A percentile compares a stretch with the other conserved stretches of the same genome.
Evolutionary conservation across 1,140 invertebrate genomes (phyloP).

Genomic region (Bradysia coprophila): DNA sequence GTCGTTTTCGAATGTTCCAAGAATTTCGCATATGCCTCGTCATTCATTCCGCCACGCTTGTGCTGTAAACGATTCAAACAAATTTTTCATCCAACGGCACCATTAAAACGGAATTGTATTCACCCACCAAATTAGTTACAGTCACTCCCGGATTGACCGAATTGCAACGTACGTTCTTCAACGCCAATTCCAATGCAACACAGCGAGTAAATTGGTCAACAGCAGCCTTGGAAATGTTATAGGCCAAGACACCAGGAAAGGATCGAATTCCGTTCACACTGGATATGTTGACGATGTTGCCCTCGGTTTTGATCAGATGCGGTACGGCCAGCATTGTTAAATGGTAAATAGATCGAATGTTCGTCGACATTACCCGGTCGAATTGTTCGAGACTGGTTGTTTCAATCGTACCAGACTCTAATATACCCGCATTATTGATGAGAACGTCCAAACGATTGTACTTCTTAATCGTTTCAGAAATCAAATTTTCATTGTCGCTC

Average conservation of each 20-base stretch:
- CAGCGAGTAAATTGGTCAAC: slow-evolving; percentile 81
- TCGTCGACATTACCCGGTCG: slow-evolving; percentile 67
- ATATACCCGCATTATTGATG: slow-evolving; percentile 75
- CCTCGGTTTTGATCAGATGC: slow-evolving; percentile 61
- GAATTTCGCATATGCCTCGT: slow-evolving; percentile 46
- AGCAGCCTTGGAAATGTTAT: slow-evolving; percentile 76
- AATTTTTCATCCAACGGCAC: too few relatives aligned
- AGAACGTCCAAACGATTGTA: slow-evolving; percentile 57
- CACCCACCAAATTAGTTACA: slow-evolving; percentile 28
- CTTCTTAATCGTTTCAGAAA: slow-evolving; percentile 46
- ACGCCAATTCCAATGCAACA: slow-evolving; percentile 55
- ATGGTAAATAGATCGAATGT: slow-evolving; percentile 68
- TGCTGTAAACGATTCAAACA: too few relatives aligned
- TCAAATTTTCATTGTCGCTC: slow-evolving; percentile 46
- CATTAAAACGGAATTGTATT: too few relatives aligned
- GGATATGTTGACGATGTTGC: slow-evolving; percentile 62
- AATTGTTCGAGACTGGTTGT: slow-evolving; percentile 64
- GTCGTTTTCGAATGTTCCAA: slow-evolving; percentile 49
- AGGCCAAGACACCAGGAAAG: slow-evolving; percentile 57
- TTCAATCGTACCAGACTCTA: slow-evolving; percentile 67
- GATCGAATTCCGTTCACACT: slow-evolving; percentile 71
- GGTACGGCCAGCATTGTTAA: slow-evolving; percentile 70
- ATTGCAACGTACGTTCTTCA: slow-evolving; percentile 70
- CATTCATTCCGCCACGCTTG: slow-evolving; percentile 46
- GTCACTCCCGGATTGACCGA: slow-evolving; percentile 67